A percentile compares a stretch with the other conserved stretches of the same genome.
phyloP scores from a whole-genome alignment of 2,797 vertebrate genomes.

The Furcifer pardalis region DNA sequence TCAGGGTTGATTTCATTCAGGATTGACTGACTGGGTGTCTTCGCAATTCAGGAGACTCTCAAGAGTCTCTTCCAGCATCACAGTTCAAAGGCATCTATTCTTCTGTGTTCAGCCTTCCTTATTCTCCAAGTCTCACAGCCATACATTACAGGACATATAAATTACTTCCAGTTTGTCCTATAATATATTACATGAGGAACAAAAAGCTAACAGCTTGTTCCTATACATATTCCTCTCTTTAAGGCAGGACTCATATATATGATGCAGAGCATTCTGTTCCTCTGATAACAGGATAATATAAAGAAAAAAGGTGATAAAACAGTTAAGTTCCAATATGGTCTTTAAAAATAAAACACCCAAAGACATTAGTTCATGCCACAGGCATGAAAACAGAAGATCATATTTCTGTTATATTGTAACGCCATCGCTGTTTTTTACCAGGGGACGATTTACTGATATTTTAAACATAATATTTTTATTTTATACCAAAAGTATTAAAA shows the following conservation, averaged over 20 bases:
- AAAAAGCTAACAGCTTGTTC: not conserved
- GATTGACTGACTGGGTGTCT: too few species aligned
- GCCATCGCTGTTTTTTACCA: slow-evolving; percentile 38
- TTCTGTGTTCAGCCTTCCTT: too few species aligned
- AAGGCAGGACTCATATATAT: not conserved
- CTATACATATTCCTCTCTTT: not conserved
- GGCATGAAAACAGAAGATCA: not conserved
- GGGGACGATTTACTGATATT: slow-evolving; percentile 53
- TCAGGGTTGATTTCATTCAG: too few species aligned
- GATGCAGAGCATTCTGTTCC: not conserved
- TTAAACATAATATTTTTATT: slow-evolving; percentile 46
- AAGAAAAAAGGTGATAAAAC: not conserved
- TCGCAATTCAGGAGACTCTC: too few species aligned
- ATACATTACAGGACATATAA: too few species aligned
- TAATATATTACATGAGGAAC: not conserved
- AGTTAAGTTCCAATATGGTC: not conserved
- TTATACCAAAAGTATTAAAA: slow-evolving; percentile 40
- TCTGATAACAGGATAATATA: not conserved
- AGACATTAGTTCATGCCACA: not conserved
- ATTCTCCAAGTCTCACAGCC: too few species aligned
- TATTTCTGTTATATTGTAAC: slow-evolving; percentile 28
- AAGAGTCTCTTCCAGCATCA: too few species aligned
- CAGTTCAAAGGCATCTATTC: too few species aligned
- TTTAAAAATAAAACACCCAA: not conserved
- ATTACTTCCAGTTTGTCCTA: not conserved